Base-by-base conservation (phyloP, 2,797 vertebrate genomes). In the Scolopax rusticola region DNA sequence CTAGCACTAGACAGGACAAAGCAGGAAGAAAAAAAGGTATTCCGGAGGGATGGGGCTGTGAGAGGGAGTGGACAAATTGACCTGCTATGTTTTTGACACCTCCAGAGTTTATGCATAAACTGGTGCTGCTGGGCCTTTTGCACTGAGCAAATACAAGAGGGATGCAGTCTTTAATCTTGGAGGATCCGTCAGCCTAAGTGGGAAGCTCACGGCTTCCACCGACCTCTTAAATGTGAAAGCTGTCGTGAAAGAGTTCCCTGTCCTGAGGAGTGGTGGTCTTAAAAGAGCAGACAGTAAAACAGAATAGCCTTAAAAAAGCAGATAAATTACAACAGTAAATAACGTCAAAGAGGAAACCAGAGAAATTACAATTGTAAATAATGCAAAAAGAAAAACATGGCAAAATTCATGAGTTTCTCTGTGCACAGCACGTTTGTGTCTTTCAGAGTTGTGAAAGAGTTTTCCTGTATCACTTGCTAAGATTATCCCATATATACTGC, bases 1-100 rank as follows among this genome's bases (percentile, higher is more conserved):
- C 73, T 71, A 41, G 65, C 50, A 75, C n/a, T 33, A 81, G 87
- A 32, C 84, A 63, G 86, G 83, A 95, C 84, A 76, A 73, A 81
- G 86, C 50, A 51, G 1, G 14, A 24, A 51, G 73, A 82, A 38
- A 47, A 47, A 73, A 65, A 76, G 32, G 40, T 43, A 67, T 24
- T 61, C 78, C 12, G 0, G 19, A 67, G 87, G 87, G 87, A 94
- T 3, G 8, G 74, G 41, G 43, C 32, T 89, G n/a, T 25, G 64
- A 23, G 43, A 75, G 30, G 50, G 60, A 51, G n/a, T 0, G n/a
- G 50, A 80, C 50, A 36, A 75, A 45, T 57, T 4, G 88, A 70
- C 64, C 91, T 28, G 21, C 56, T 23, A 38, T 18, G 41, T 28
- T 32, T 81, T 30, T 25, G 69, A 28, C 54, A 54, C 13, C 51